Evolutionary conservation across 2,797 vertebrate genomes (phyloP), one percentile per base, ranked within the genome.

Genomic region (Botia almorhae): DNA sequence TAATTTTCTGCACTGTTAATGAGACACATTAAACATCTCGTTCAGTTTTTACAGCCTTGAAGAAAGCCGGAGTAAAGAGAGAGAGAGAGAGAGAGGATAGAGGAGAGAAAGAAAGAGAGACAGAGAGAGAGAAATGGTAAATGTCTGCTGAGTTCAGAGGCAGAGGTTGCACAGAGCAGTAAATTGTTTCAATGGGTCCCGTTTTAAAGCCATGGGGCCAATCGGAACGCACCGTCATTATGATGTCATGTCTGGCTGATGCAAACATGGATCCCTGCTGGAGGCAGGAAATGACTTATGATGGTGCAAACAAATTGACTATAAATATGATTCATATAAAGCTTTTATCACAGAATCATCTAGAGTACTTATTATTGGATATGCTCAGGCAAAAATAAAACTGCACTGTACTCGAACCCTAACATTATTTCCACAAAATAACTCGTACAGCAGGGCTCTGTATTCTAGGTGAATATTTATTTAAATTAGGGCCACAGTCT

Each of bases 181-280:
- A 81, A 82, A 82, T 74, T 4, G n/a, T 74, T 53, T 81, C n/a
- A 58, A 69, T 81, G 80, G 43, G 26, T 43, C 19, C 19, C 1
- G 55, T 39, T 55, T 11, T 69, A 75, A 65, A 26, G 70, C 75
- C 33, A 13, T 65, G 70, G 17, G 70, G 65, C 75, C 39, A 26
- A 55, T 61, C 10, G 65, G 43, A 70, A 65, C 4, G 0, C 61
- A 74, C 48, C 33, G 76, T 53, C 46, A 17, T 74, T 79, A 78
- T 86, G 85, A 86, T 78, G 77, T 83, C 70, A 78, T 71, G 80
- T 86, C 80, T 86, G 80, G 76, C 60, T 63, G 46, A 75, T 71
- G 64, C 70, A 81, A 83, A 83, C 69, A 51, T 53, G 23, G 46
- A 33, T 17, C 7, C 4, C 14, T 3, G 23, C 11, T 26, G 43